Base-by-base conservation (phyloP, 2,113 vertebrate genomes). In the Istiophorus platypterus region DNA sequence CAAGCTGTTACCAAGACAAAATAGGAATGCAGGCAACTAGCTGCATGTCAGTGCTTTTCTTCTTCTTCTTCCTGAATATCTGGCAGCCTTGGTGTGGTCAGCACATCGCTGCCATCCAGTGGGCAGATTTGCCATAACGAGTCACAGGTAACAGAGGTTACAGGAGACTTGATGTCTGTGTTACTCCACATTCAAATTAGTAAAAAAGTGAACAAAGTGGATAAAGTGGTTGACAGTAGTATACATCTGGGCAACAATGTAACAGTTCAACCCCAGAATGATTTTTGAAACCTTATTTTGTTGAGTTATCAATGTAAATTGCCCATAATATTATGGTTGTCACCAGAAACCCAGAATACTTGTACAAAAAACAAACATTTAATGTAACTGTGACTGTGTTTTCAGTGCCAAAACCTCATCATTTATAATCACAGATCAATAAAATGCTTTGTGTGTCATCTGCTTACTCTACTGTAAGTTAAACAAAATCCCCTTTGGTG, bases 91-190 rank as follows among this genome's bases (percentile, higher is more conserved):
- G 31, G 26, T 15, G 18, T 31, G 17, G 26, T 76, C 57, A 31
- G 59, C 63, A 62, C 77, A 73, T 59, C 85, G 76, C 85, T 91
- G 81, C 80, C 80, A 81, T 14, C 90, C 12, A 63, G 76, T 88
- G 86, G 82, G 7, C 77, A 59, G 11, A 71, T 4, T 10, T 64
- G 27, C n/a, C 47, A 12, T 7, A 3, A 39, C n/a, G 26, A 68
- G 56, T 29, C 13, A 22, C 22, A 11, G 0, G 4, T 9, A 2
- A 14, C 51, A 17, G 26, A 7, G 39, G 4, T 4, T 15, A 8
- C 10, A 8, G 11, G 5, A 42, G 5, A 42, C n/a, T 22, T 24
- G 3, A 37, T 17, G 26, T 39, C 34, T 22, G 56, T 27, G 65
- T 49, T 51, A n/a, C 5, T 17, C 4, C 24, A 39, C 57, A 4